Evolutionary conservation across 2,888 invertebrate species (phyloP), one percentile per base, ranked within the genome.

Genomic region (Carpatolechia fugitivella): DNA sequence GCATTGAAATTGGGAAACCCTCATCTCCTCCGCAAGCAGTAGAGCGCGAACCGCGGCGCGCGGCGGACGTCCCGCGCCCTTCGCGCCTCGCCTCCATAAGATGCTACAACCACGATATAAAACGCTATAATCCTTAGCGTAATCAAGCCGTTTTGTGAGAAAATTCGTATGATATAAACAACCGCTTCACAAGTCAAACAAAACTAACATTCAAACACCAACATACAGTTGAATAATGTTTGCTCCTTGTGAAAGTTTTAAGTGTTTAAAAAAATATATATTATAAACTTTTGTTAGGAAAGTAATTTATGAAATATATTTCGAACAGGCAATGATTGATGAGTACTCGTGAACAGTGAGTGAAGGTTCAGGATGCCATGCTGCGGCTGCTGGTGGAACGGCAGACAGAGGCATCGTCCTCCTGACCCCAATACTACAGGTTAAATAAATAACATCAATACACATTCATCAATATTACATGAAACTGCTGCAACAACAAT

Each of bases 301-400:
- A 41, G 20, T 20, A 41, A 18, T 41, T 20, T 41, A 6, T 24
- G 24, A 6, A 6, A 24, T 24, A 24, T 24, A 6, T 24, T 24
- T 24, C 3, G 6, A 4, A 24, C 24, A 10, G 20, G 31, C 31
- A 41, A 24, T 24, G 24, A 20, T 24, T 40, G 51, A 30, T 29
- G 44, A n/a, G 29, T n/a, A 11, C 13, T n/a, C 13, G 20, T 24
- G 18, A 24, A 29, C 10, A n/a, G 4, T 18, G 31, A 18, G 30
- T 59, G 49, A 59, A 55, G 59, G 52, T n/a, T 29, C 24, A 16
- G 61, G 29, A 89, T 90, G 90, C 85, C 89, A 61, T 90, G 90
- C 68, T 90, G 90, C 73, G 89, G 89, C 8, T 90, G 90, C 69
- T 90, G 90, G 90, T 89, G 90, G 88, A 88, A 82, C 55, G 88